Evolutionary conservation across 1,140 invertebrate species (phyloP).

Genomic region (Diorhabda elongata): DNA sequence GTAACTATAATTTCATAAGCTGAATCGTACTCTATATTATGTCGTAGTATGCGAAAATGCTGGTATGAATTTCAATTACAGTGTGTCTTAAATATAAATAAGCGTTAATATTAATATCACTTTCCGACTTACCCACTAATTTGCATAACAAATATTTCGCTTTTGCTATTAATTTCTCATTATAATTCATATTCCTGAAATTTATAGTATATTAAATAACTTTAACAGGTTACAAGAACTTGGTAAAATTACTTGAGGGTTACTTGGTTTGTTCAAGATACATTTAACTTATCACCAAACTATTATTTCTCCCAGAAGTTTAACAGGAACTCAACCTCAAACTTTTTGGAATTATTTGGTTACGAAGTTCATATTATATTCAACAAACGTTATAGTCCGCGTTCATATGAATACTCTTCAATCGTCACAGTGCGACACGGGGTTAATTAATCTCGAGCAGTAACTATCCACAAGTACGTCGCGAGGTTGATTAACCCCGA

Average conservation of each 20-base stretch:
- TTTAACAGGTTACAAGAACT: slow-evolving; percentile 12
- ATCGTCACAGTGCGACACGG: too few species aligned
- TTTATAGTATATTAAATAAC: slow-evolving; percentile 14
- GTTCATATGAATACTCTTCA: too few species aligned
- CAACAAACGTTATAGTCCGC: too few species aligned
- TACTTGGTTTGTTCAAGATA: slow-evolving; percentile 10
- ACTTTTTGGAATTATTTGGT: slow-evolving; percentile 15
- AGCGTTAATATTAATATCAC: too few species aligned
- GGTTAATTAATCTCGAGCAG: too few species aligned
- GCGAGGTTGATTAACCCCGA: too few species aligned
- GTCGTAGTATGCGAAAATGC: too few species aligned
- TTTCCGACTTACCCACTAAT: neutral
- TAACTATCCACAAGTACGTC: too few species aligned
- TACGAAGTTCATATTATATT: neutral
- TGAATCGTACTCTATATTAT: too few species aligned
- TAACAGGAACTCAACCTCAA: slow-evolving; percentile 8
- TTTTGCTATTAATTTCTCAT: slow-evolving; percentile 13
- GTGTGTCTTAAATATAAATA: too few species aligned
- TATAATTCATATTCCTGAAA: slow-evolving; percentile 12
- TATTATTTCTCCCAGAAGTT: slow-evolving; percentile 9
- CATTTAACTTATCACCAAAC: slow-evolving; percentile 9
- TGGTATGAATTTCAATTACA: too few species aligned
- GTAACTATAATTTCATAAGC: too few species aligned
- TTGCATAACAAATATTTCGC: neutral
- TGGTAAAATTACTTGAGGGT: slow-evolving; percentile 8